phyloP scores from a whole-genome alignment of 37 sponge, comb jelly and placozoan species.

The Tethya wilhelma region DNA sequence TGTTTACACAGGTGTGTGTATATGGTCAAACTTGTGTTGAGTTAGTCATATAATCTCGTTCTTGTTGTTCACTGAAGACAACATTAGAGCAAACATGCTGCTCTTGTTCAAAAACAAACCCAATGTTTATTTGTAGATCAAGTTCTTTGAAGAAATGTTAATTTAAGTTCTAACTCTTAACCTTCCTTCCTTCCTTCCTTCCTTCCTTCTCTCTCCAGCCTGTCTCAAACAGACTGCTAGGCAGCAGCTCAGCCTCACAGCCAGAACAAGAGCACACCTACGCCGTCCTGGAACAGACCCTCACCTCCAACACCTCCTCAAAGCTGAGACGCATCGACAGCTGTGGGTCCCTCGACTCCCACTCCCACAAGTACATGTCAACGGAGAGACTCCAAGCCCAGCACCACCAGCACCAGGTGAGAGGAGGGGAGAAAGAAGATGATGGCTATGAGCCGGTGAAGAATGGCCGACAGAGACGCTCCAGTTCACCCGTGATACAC shows the following conservation, averaged over 20 bases:
- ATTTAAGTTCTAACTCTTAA: neutral
- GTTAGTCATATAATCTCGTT: too few relatives aligned
- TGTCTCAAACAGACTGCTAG: neutral
- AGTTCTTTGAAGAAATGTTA: neutral
- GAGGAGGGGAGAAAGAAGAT: neutral
- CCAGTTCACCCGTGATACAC: neutral
- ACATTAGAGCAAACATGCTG: too few relatives aligned
- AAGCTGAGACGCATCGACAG: conserved; percentile 65
- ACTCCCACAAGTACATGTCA: neutral
- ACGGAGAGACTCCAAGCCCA: neutral
- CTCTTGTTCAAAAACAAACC: too few relatives aligned
- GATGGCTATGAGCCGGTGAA: neutral
- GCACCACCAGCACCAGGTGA: neutral
- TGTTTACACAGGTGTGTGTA: too few relatives aligned
- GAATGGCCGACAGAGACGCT: neutral
- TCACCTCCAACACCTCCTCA: too few relatives aligned
- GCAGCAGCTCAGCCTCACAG: neutral
- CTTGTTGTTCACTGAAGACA: too few relatives aligned
- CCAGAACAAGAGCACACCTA: neutral
- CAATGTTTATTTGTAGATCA: neutral
- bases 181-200: neutral
- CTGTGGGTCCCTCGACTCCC: conserved; percentile 81
- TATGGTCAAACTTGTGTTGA: too few relatives aligned
- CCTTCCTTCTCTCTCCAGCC: neutral
- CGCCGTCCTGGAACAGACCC: conserved; percentile 6